Evolutionary conservation across 2,797 vertebrate species (phyloP).

Genomic region (Falco berigora): DNA sequence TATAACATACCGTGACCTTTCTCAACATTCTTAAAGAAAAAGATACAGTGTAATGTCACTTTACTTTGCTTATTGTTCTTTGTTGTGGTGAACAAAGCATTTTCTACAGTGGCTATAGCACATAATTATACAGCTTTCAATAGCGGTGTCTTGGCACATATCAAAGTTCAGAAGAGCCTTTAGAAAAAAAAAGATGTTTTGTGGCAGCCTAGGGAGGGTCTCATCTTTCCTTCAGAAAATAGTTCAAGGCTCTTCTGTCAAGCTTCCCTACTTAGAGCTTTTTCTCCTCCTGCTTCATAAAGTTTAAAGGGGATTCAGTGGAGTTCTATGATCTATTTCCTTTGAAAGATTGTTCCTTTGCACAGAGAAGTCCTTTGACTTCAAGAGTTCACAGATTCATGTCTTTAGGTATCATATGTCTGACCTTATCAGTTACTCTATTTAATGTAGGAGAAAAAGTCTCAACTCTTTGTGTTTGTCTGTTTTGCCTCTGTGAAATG

Average conservation of each 20-base stretch:
- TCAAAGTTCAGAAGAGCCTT: slow-evolving; percentile 86
- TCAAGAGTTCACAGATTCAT: slow-evolving; percentile 91
- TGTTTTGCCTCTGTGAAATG: slow-evolving; percentile 87
- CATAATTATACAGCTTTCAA: slow-evolving; percentile 85
- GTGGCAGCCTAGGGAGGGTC: slow-evolving; percentile 91
- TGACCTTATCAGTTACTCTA: slow-evolving; percentile 92
- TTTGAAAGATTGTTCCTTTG: slow-evolving; percentile 84
- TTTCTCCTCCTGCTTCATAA: slow-evolving; percentile 88
- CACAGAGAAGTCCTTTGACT: slow-evolving; percentile 88
- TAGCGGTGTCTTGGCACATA: slow-evolving; percentile 84
- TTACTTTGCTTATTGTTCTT: slow-evolving; percentile 84
- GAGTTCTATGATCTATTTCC: slow-evolving; percentile 86
- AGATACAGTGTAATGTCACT: slow-evolving; percentile 80
- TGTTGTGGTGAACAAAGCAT: slow-evolving; percentile 82
- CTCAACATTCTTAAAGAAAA: slow-evolving; percentile 84
- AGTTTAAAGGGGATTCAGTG: slow-evolving; percentile 86
- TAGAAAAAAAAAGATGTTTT: slow-evolving; percentile 91
- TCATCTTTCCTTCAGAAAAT: slow-evolving; percentile 93
- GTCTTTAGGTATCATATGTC: slow-evolving; percentile 96
- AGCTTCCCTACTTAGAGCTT: slow-evolving; percentile 85
- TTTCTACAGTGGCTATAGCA: slow-evolving; percentile 82
- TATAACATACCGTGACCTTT: slow-evolving; percentile 77
- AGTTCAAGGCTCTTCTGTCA: slow-evolving; percentile 94
- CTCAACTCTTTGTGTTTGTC: slow-evolving; percentile 89
- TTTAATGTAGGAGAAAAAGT: slow-evolving; percentile 89